phyloP scores from a whole-genome alignment of 2,113 vertebrate genomes.

The Menidia beryllina region DNA sequence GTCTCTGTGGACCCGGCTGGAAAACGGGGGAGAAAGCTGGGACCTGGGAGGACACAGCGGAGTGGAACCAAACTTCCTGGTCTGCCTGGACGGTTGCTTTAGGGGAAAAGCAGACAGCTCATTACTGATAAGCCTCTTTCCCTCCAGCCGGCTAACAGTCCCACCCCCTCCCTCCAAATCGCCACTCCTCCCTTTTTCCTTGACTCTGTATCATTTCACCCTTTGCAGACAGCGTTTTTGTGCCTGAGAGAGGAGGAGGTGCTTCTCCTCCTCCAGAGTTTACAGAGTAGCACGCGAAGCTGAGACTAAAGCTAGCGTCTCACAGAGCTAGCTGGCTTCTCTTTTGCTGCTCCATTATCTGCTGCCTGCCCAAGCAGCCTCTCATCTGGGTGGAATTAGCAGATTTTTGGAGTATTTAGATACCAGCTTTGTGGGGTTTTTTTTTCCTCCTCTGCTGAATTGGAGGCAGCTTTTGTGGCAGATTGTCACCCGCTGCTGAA shows the following conservation, averaged over 20 bases:
- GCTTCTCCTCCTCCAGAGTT: slow-evolving; percentile 38
- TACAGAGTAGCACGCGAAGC: slow-evolving; percentile 71
- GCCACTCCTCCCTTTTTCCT: slow-evolving; percentile 41
- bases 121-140: slow-evolving; percentile 77
- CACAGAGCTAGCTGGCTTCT: slow-evolving; percentile 18
- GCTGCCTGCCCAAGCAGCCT: not conserved
- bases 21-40: too few species aligned
- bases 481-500: slow-evolving; percentile 16
- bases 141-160: slow-evolving; percentile 39
- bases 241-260: slow-evolving; percentile 26
- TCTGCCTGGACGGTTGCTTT: slow-evolving; percentile 44
- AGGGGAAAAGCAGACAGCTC: slow-evolving; percentile 42
- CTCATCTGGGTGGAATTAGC: slow-evolving; percentile 18
- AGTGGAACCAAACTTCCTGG: slow-evolving; percentile 45
- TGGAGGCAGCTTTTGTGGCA: not conserved
- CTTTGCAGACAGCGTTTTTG: slow-evolving; percentile 51
- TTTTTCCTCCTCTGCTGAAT: slow-evolving; percentile 26
- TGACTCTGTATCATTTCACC: slow-evolving; percentile 66
- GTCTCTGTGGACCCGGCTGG: too few species aligned
- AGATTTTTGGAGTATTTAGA: slow-evolving; percentile 8
- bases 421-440: too few species aligned
- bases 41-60: slow-evolving; percentile 11
- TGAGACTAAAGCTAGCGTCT: slow-evolving; percentile 57
- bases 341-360: not conserved
- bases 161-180: slow-evolving; percentile 46